These are phyloP conservation scores for Eutolmus rufibarbis DNA, from an alignment of 2,888 invertebrate species.

Conservation along the genomic window DNA sequence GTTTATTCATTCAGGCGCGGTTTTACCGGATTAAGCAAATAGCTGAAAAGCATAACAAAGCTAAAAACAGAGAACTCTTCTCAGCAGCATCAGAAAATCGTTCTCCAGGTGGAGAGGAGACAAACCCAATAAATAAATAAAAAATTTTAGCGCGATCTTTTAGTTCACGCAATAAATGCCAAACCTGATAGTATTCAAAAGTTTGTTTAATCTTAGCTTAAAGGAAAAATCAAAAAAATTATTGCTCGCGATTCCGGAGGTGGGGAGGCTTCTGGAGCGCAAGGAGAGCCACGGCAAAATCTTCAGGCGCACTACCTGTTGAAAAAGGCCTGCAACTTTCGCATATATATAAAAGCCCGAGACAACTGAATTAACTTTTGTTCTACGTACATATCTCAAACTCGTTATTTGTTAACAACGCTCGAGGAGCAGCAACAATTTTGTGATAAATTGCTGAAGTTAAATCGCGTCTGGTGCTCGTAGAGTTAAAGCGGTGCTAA, in stretches of 20 bases:
- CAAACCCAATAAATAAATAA: neutral
- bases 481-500: neutral
- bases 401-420: slow-evolving; percentile 33
- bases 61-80: neutral
- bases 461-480: neutral
- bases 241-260: neutral
- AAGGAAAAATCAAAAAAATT: neutral
- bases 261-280: neutral
- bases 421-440: slow-evolving; percentile 30
- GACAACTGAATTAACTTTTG: slow-evolving; percentile 31
- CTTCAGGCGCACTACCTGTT: slow-evolving; percentile 30
- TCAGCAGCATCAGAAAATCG: neutral
- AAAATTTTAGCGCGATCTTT: neutral
- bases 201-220: neutral
- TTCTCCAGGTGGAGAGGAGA: neutral
- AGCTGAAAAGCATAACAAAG: neutral
- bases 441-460: neutral
- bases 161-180: neutral
- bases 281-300: neutral
- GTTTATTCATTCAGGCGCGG: neutral
- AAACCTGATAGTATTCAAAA: neutral
- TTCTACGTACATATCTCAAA: slow-evolving; percentile 26
- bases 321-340: slow-evolving; percentile 35
- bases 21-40: neutral
- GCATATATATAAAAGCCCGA: slow-evolving; percentile 36